A percentile compares a stretch with the other conserved stretches of the same genome.
Evolutionary conservation across 1,140 invertebrate genomes (phyloP).

Genomic region (Hylaeus volcanicus): DNA sequence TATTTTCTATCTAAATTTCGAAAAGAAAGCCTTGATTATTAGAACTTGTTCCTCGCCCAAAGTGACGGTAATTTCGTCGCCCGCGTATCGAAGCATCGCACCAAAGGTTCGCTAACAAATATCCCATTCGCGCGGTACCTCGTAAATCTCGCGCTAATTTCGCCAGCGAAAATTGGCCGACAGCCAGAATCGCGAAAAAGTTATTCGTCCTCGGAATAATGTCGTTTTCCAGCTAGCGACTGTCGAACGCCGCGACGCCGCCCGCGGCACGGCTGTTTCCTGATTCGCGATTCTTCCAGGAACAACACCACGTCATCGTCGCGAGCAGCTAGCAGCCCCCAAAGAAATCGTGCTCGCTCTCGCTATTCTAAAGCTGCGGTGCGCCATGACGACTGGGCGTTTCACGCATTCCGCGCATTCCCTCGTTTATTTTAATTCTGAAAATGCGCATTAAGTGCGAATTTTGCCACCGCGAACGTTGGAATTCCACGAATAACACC

Average conservation of each 20-base stretch:
- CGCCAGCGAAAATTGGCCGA: slow-evolving; percentile 48
- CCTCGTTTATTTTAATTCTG: background rate
- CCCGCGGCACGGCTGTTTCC: slow-evolving; percentile 14
- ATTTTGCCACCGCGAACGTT: background rate
- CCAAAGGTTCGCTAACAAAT: slow-evolving; percentile 53
- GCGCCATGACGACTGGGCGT: background rate
- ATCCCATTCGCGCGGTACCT: slow-evolving; percentile 52
- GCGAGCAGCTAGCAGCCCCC: background rate
- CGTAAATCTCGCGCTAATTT: slow-evolving; percentile 64
- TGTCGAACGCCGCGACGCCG: background rate
- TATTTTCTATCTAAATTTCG: too few species aligned
- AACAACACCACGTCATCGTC: slow-evolving; percentile 18
- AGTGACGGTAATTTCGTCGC: slow-evolving; percentile 2
- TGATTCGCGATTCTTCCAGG: slow-evolving; percentile 38
- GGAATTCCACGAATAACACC: slow-evolving; percentile 1
- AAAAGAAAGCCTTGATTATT: too few species aligned
- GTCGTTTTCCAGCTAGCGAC: slow-evolving; percentile 19
- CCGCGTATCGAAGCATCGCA: slow-evolving; percentile 37
- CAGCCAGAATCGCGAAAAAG: slow-evolving; percentile 46
- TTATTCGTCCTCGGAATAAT: slow-evolving; percentile 44
- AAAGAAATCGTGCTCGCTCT: slow-evolving; percentile 10
- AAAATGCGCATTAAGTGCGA: slow-evolving; percentile 2
- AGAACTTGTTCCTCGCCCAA: background rate
- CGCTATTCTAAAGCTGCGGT: background rate
- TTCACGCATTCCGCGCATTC: slow-evolving; percentile 9